Conservation (phyloP, 2,888 invertebrate species). For the Trichacis sp. region DNA sequence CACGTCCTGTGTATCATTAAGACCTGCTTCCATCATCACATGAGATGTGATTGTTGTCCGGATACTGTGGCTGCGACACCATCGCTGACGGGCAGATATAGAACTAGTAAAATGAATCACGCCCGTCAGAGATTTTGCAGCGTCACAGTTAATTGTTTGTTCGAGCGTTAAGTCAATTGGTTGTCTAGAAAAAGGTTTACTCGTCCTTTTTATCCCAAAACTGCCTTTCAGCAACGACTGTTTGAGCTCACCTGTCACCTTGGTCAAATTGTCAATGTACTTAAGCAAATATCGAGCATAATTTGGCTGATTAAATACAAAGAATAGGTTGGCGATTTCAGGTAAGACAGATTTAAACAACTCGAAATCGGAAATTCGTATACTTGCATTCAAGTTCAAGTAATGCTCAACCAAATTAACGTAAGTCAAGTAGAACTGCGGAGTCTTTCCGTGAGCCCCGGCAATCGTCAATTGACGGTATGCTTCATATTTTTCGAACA, state of each 20-base stretch:
- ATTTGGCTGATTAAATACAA: constrained; percentile 23
- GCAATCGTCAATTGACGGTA: constrained; percentile 21
- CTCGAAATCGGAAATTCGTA: constrained; percentile 46
- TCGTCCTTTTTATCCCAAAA: constrained; percentile 51
- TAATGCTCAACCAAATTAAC: constrained; percentile 40
- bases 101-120: constrained; percentile 28
- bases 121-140: constrained; percentile 26
- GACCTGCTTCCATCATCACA: constrained; percentile 3
- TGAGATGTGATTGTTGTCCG: constrained; percentile 16
- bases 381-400: constrained; percentile 40
- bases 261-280: constrained; percentile 52
- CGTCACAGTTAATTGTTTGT: constrained; percentile 36
- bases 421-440: constrained; percentile 46
- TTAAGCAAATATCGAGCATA: constrained; percentile 50
- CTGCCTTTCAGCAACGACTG: constrained; percentile 44
- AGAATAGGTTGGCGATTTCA: constrained; percentile 43
- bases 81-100: constrained; percentile 7
- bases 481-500: background rate
- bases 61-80: constrained; percentile 12
- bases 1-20: constrained; percentile 7
- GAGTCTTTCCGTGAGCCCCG: constrained; percentile 47
- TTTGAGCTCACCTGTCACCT: constrained; percentile 46
- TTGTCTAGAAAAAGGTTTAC: constrained; percentile 52
- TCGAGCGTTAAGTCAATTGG: constrained; percentile 45
- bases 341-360: constrained; percentile 37